A percentile compares a stretch with the other conserved stretches of the same genome.
Conservation (phyloP, 2,113 vertebrate species). For the Bubo scandiacus region DNA sequence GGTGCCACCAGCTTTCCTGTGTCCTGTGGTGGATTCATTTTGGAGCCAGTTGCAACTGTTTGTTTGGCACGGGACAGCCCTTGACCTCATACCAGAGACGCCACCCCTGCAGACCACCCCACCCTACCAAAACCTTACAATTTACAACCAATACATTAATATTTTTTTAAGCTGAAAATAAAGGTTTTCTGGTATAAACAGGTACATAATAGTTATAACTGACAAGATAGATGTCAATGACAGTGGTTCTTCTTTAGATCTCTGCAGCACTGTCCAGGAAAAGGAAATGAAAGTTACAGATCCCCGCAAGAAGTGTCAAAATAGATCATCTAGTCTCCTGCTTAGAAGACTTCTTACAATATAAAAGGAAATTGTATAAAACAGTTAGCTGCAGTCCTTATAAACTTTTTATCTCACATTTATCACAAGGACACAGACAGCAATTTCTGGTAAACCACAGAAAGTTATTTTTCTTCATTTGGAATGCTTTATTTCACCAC, state of each 20-base stretch:
- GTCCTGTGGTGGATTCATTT: not conserved
- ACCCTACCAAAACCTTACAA: not conserved
- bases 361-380: not conserved
- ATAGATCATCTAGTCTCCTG: not conserved
- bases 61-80: too few species aligned
- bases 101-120: not conserved
- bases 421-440: not conserved
- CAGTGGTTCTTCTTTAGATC: not conserved
- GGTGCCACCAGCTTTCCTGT: not conserved
- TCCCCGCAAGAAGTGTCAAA: not conserved
- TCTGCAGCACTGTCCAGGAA: not conserved
- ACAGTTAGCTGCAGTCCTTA: not conserved
- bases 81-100: not conserved
- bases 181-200: not conserved
- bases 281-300: not conserved
- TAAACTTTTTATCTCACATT: not conserved
- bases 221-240: not conserved
- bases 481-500: not conserved
- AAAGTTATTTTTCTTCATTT: not conserved
- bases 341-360: not conserved
- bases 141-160: not conserved
- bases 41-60: accelerated
- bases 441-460: not conserved
- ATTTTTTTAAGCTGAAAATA: not conserved
- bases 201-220: not conserved